A percentile compares a stretch with the other conserved stretches of the same genome.
Conservation (phyloP, 2,888 invertebrate genomes). For the Pachycephus smyrnensis region DNA sequence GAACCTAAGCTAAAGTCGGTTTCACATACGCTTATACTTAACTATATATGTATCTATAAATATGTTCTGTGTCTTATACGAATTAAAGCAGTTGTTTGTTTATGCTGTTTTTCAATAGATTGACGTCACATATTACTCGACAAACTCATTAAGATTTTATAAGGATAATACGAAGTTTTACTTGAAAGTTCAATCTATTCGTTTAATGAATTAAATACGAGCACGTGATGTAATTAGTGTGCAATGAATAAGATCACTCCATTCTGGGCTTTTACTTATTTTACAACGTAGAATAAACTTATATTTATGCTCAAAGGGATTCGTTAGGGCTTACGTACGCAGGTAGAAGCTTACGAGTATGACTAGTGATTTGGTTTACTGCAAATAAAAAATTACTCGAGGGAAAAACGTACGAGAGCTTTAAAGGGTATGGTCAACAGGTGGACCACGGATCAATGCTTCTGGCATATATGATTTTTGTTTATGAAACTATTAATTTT, state of each 20-base stretch:
- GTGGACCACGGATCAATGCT: not conserved
- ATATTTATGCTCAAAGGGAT: not conserved
- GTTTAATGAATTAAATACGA: not conserved
- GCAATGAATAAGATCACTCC: not conserved
- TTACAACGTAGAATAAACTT: not conserved
- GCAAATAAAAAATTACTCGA: not conserved
- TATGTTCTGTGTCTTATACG: not conserved
- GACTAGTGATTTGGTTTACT: not conserved
- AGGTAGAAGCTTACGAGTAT: not conserved
- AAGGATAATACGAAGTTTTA: not conserved
- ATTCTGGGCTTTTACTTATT: not conserved
- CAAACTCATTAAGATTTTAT: not conserved
- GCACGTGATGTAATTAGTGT: not conserved
- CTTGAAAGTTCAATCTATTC: not conserved
- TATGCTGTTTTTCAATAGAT: not conserved
- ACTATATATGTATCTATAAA: not conserved
- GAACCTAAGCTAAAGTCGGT: not conserved
- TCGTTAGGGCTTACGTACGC: not conserved
- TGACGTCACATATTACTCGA: not conserved
- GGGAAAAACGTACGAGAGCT: not conserved
- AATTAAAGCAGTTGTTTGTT: not conserved
- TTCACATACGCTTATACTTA: not conserved
- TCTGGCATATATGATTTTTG: not conserved
- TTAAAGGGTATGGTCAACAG: not conserved
- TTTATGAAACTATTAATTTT: not conserved